Percentiles rank a stretch among this genome's conserved stretches.
phyloP scores from a whole-genome alignment of 1,140 invertebrate genomes.

The Teleogryllus occipitalis region DNA sequence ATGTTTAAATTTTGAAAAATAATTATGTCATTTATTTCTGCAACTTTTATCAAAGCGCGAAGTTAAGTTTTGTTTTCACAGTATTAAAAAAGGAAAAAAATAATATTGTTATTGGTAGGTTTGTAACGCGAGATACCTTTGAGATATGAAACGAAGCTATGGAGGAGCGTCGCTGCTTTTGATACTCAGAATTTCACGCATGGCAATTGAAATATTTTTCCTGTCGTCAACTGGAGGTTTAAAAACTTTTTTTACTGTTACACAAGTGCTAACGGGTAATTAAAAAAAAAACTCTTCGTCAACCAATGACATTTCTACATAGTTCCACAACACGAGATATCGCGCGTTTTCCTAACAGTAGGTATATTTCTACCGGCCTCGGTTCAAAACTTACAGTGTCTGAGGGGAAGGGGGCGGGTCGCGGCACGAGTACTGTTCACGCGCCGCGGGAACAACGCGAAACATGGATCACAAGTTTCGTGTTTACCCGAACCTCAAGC shows the following conservation, averaged over 20 bases:
- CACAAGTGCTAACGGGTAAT: not conserved
- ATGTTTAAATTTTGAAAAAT: too few relatives aligned
- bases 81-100: too few relatives aligned
- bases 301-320: not conserved
- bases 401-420: not conserved
- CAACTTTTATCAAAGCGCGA: too few relatives aligned
- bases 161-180: too few relatives aligned
- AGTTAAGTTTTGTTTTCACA: too few relatives aligned
- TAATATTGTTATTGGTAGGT: too few relatives aligned
- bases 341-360: not conserved
- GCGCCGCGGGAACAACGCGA: not conserved
- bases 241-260: not conserved
- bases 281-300: not conserved
- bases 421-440: not conserved
- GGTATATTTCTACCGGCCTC: not conserved
- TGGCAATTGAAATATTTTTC: too few relatives aligned
- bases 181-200: too few relatives aligned
- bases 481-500: not conserved
- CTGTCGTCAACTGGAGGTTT: too few relatives aligned
- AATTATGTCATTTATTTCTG: too few relatives aligned
- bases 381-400: not conserved
- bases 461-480: not conserved
- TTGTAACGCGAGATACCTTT: too few relatives aligned
- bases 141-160: too few relatives aligned
- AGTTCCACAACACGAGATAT: not conserved